Evolutionary conservation across 2,113 vertebrate species (phyloP).

Genomic region (Lates calcarifer): DNA sequence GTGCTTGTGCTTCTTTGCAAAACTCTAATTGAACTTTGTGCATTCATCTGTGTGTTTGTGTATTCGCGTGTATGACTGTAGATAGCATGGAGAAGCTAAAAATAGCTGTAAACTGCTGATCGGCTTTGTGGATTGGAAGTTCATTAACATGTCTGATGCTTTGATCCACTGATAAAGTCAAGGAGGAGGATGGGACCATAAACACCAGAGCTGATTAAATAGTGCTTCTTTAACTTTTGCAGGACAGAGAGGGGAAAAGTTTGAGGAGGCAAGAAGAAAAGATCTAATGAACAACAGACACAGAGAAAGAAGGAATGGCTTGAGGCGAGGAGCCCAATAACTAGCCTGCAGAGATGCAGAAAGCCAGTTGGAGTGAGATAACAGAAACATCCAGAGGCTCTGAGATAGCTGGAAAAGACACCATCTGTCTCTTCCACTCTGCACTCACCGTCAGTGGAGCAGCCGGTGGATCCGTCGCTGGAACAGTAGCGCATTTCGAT

Average conservation of each 20-base stretch:
- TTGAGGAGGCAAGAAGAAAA: conserved; percentile 11
- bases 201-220: conserved; percentile 41
- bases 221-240: conserved; percentile 40
- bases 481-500: conserved; percentile 99
- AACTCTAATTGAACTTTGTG: conserved; percentile 38
- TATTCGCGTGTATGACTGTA: background rate
- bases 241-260: conserved; percentile 29
- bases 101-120: conserved; percentile 50
- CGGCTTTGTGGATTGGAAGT: conserved; percentile 68
- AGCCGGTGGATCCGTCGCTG: conserved; percentile 94
- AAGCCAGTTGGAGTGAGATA: conserved; percentile 46
- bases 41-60: background rate
- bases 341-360: conserved; percentile 24
- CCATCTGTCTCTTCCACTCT: conserved; percentile 41
- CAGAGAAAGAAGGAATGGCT: conserved; percentile 29
- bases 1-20: conserved; percentile 20
- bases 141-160: conserved; percentile 71
- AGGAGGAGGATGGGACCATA: conserved; percentile 9
- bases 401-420: conserved; percentile 41
- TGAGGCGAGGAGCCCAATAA: conserved; percentile 42
- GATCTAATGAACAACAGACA: conserved; percentile 35
- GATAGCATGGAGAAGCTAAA: conserved; percentile 15
- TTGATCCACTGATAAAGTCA: conserved; percentile 57
- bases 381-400: conserved; percentile 42
- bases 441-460: conserved; percentile 93